Evolutionary conservation across 2,113 vertebrate species (phyloP).

Genomic region (Sitta europaea): DNA sequence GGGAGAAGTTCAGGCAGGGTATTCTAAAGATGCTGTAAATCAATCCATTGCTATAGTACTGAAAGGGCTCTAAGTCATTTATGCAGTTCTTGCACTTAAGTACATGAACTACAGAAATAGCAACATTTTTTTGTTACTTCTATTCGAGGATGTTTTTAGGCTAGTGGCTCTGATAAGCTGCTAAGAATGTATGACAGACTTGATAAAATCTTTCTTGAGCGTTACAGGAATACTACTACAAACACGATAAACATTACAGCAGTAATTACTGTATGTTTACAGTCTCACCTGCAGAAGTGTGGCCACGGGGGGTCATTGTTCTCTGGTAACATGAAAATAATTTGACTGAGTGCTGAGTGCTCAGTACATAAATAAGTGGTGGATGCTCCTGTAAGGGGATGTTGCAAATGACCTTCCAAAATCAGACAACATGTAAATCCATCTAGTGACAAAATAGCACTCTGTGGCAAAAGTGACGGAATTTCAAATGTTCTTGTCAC

Average conservation of each 20-base stretch:
- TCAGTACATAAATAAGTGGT: background rate
- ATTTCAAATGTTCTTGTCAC: background rate
- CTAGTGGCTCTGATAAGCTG: background rate
- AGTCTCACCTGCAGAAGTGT: background rate
- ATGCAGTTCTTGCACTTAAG: background rate
- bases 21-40: background rate
- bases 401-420: background rate
- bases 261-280: background rate
- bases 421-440: background rate
- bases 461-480: background rate
- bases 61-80: background rate
- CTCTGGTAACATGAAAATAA: background rate
- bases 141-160: background rate
- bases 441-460: background rate
- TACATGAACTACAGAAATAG: background rate
- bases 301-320: background rate
- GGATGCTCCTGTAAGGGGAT: background rate
- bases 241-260: too few species aligned
- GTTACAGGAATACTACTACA: background rate
- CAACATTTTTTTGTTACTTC: background rate
- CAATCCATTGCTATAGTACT: accelerated
- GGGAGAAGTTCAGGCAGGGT: background rate
- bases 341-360: background rate
- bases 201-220: background rate
- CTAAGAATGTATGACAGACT: background rate